Percentiles rank a stretch among this genome's conserved stretches.
These are phyloP conservation scores for Galleria mellonella DNA, from an alignment of 1,140 invertebrate species.

Conservation along the genomic window DNA sequence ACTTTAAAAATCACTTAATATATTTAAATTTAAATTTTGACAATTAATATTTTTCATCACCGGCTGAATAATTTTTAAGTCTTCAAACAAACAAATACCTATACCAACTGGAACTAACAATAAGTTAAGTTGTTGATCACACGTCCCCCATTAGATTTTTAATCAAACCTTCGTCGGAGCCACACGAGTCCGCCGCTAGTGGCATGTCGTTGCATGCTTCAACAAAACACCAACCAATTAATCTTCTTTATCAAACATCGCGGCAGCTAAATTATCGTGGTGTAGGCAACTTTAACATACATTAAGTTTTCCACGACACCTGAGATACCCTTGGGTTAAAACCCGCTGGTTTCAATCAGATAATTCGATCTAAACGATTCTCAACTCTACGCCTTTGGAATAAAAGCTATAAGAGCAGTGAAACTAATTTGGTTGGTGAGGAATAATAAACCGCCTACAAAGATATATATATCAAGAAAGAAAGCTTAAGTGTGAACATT, in stretches of 20 bases:
- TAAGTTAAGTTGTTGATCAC: too few species aligned
- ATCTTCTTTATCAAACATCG: conserved; percentile 63
- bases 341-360: conserved; percentile 12
- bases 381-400: conserved; percentile 7
- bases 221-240: conserved; percentile 48
- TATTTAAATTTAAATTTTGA: too few species aligned
- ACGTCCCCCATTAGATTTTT: too few species aligned
- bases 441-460: conserved; percentile 60
- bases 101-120: too few species aligned
- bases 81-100: too few species aligned
- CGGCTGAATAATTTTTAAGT: too few species aligned
- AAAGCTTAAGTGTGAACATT: conserved; percentile 72
- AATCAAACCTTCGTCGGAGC: too few species aligned
- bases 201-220: conserved; percentile 49
- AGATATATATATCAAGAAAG: conserved; percentile 61
- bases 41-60: too few species aligned
- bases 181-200: conserved; percentile 15
- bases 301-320: conserved; percentile 70
- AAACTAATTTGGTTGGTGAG: conserved; percentile 17
- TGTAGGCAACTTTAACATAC: conserved; percentile 64
- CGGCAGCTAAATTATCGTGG: conserved; percentile 57
- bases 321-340: conserved; percentile 48
- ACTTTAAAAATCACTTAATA: too few species aligned
- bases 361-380: conserved; percentile 5
- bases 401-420: conserved; percentile 6